Base-by-base conservation (phyloP, 2,888 invertebrate species). In the Colletes collaris region DNA sequence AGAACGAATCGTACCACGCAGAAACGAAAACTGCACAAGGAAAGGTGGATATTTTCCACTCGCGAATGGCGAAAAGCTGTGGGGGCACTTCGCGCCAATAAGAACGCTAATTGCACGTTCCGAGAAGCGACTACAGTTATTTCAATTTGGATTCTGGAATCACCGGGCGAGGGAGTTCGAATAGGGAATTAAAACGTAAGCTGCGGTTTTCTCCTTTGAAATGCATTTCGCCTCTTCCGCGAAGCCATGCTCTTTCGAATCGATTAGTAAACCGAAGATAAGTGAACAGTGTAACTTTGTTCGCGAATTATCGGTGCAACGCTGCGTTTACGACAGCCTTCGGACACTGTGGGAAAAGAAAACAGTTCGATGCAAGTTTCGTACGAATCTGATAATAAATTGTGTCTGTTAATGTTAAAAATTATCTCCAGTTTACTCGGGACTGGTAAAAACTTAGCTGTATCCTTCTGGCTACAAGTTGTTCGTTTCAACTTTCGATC, bases 91-190 rank as follows among this genome's bases (percentile, higher is more conserved):
- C 55, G 5, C 35, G 56, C 46, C 27, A 67, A 67, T 46, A 46
- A 56, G 46, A 46, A 46, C 11, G 10, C 4, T 46, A 56, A 67
- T 56, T 67, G 6, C 11, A 46, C 16, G 35, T 37, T 35, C 7
- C 44, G 13, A 3, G 35, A 52, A 5, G 27, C 53, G 27, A 49
- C 16, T 19, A 49, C 55, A 55, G 55, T 66, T 66, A 66, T n/a
- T 27, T 44, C 44, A 40, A 60, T 74, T 70, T 40, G 13, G 27
- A 40, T 27, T 16, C 37, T 4, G n/a, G 16, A 44, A 50, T 16
- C 27, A 10, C 46, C 27, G 1, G 0, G 16, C n/a, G 19, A 11
- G 8, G 11, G n/a, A 19, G 1, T 52, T 66, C 35, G 19, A 44
- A 16, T n/a, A 16, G 19, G 19, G 10, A 50, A 73, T 16, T 13